Conservation (phyloP, 2,888 invertebrate species). For the Phyllotreta striolata region DNA sequence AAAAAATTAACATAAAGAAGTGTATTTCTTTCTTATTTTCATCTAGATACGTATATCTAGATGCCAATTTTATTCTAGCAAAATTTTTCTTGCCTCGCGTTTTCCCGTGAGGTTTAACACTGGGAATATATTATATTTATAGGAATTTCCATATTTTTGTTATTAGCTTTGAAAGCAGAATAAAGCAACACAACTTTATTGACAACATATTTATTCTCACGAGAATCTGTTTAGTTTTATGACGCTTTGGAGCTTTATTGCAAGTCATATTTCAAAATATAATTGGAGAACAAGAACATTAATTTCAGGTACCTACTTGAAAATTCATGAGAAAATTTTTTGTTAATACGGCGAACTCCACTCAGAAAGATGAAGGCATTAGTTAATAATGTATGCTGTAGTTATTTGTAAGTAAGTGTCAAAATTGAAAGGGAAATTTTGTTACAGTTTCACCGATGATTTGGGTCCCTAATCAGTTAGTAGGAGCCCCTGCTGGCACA, state of each 20-base stretch:
- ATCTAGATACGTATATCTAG: too few relatives aligned
- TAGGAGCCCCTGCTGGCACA: constrained; percentile 88
- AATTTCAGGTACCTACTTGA: constrained; percentile 9
- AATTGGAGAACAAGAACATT: constrained; percentile 5
- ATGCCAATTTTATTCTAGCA: too few relatives aligned
- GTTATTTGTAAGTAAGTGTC: not conserved
- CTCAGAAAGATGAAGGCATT: not conserved
- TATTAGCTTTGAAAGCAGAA: constrained; percentile 8
- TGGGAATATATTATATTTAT: constrained; percentile 12
- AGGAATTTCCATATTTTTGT: constrained; percentile 13
- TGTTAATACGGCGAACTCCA: too few relatives aligned
- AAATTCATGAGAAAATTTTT: constrained; percentile 9
- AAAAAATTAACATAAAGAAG: too few relatives aligned
- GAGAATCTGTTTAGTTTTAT: constrained; percentile 13
- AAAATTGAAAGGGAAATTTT: constrained; percentile 20
- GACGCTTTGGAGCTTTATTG: constrained; percentile 1
- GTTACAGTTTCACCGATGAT: constrained; percentile 90
- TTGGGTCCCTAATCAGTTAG: constrained; percentile 93
- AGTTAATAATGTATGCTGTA: not conserved
- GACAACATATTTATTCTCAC: constrained; percentile 13
- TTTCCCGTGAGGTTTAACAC: not conserved
- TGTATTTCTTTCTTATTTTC: too few relatives aligned
- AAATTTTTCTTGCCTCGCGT: too few relatives aligned
- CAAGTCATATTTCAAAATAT: constrained; percentile 5
- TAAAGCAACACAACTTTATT: constrained; percentile 10